These are phyloP conservation scores for Microplitis mediator DNA, from an alignment of 1,140 invertebrate species.

Conservation along the genomic window DNA sequence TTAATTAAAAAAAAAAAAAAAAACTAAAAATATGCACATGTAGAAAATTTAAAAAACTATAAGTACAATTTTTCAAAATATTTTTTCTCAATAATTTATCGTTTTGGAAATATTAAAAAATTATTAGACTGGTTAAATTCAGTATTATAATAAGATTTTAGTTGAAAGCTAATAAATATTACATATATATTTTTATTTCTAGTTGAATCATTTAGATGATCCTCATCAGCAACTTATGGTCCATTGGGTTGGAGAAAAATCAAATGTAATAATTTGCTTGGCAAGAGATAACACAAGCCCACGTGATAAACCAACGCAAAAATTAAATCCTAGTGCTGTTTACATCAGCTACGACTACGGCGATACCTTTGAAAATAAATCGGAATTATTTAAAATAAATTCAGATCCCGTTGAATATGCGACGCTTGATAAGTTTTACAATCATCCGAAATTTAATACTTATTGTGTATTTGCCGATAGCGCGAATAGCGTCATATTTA, in stretches of 20 bases:
- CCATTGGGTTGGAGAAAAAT: conserved; percentile 86
- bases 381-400: conserved; percentile 68
- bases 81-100: too few species aligned
- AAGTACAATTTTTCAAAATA: too few species aligned
- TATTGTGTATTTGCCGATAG: conserved; percentile 84
- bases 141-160: too few species aligned
- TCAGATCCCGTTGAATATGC: conserved; percentile 66
- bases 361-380: conserved; percentile 76
- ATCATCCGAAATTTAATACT: conserved; percentile 77
- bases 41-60: too few species aligned
- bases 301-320: conserved; percentile 47
- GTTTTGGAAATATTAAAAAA: too few species aligned
- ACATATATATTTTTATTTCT: conserved; percentile 44
- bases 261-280: conserved; percentile 84
- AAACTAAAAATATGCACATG: too few species aligned
- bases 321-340: conserved; percentile 70
- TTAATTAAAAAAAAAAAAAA: too few species aligned
- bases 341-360: conserved; percentile 90
- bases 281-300: conserved; percentile 71
- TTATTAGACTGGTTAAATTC: too few species aligned
- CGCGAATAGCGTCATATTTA: conserved; percentile 76
- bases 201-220: conserved; percentile 79
- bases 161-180: not conserved
- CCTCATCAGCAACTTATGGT: conserved; percentile 87
- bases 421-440: conserved; percentile 81